A percentile compares a stretch with the other conserved stretches of the same genome.
Evolutionary conservation across 2,113 vertebrate species (phyloP).

Genomic region (Chionis minor): DNA sequence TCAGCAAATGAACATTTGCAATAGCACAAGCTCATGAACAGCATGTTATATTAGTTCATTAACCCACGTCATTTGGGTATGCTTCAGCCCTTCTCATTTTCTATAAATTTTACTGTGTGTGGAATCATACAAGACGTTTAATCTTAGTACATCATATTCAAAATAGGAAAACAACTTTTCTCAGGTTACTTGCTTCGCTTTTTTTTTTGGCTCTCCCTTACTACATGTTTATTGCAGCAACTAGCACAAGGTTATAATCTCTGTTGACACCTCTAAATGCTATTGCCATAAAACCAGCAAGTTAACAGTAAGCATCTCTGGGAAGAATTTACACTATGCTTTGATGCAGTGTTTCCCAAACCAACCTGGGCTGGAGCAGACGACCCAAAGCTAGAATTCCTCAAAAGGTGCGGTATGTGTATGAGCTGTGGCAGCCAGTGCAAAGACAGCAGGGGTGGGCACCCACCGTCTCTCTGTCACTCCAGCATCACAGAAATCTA

Average conservation of each 20-base stretch:
- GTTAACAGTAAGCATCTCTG: not conserved
- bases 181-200: not conserved
- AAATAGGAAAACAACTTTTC: not conserved
- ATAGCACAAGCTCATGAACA: not conserved
- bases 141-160: not conserved
- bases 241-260: not conserved
- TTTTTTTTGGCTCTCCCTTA: not conserved
- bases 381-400: not conserved
- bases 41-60: not conserved
- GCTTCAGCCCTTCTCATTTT: not conserved
- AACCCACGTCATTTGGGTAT: not conserved
- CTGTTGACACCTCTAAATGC: not conserved
- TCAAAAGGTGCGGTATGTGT: not conserved
- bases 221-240: not conserved
- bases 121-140: not conserved
- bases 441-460: not conserved
- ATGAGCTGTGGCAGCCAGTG: not conserved
- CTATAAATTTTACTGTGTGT: not conserved
- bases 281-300: not conserved
- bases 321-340: not conserved
- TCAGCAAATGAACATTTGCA: not conserved
- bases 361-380: not conserved
- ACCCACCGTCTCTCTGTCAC: not conserved
- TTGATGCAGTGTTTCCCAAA: not conserved
- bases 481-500: not conserved